Percentiles rank a stretch among this genome's conserved stretches.
Evolutionary conservation across 2,888 invertebrate species (phyloP).

Genomic region (Chelonus formosanus): DNA sequence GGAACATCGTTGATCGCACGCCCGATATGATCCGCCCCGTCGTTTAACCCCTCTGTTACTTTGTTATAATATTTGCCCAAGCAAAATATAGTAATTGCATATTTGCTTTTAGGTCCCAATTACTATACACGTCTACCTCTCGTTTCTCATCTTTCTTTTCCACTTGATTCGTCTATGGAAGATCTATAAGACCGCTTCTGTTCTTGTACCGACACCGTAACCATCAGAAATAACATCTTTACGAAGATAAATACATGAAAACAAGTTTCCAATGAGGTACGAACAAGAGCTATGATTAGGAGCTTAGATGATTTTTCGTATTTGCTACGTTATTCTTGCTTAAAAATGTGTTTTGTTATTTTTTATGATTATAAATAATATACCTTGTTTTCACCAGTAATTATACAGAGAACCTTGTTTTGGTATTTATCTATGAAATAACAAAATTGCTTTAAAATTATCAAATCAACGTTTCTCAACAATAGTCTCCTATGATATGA

Average conservation of each 20-base stretch:
- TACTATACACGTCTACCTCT: slow-evolving; percentile 36
- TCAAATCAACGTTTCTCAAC: too few relatives aligned
- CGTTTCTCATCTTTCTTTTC: background rate
- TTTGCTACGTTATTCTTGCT: background rate
- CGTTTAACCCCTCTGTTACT: slow-evolving; percentile 31
- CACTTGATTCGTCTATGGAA: too few relatives aligned
- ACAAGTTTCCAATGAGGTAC: too few relatives aligned
- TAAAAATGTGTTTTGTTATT: background rate
- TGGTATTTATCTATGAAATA: too few relatives aligned
- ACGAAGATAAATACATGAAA: too few relatives aligned
- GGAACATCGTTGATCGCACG: slow-evolving; percentile 1
- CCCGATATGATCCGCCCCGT: slow-evolving; percentile 13
- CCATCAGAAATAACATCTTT: too few relatives aligned
- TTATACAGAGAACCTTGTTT: background rate
- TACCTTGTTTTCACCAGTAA: background rate
- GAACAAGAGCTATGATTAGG: slow-evolving; percentile 1
- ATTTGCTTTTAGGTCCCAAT: slow-evolving; percentile 56
- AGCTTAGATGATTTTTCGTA: slow-evolving; percentile 7
- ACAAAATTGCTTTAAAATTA: too few relatives aligned
- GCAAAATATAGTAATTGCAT: slow-evolving; percentile 59
- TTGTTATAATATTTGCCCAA: slow-evolving; percentile 62
- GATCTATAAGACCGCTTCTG: too few relatives aligned
- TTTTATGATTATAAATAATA: background rate
- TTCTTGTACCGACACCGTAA: too few relatives aligned
- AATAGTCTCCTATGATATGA: too few relatives aligned